A percentile compares a stretch with the other conserved stretches of the same genome.
Evolutionary conservation across 2,888 invertebrate species (phyloP).

Genomic region (Spilosoma lubricipeda): DNA sequence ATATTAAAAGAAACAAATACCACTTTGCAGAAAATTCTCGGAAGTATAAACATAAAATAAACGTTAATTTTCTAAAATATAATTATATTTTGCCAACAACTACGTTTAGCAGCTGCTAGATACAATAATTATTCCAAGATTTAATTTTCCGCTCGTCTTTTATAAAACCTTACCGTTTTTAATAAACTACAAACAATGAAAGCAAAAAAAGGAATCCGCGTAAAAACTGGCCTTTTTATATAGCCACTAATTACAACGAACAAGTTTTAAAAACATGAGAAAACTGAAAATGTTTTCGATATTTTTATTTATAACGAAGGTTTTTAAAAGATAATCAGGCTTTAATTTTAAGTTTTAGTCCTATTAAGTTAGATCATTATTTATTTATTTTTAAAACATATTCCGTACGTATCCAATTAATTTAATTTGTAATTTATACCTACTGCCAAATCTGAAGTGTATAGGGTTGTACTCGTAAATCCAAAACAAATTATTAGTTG

Average conservation of each 20-base stretch:
- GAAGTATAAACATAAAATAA: constrained; percentile 13
- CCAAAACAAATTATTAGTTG: neutral
- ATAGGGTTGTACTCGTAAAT: neutral
- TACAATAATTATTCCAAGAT: constrained; percentile 15
- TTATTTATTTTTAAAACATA: neutral
- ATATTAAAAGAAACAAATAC: neutral
- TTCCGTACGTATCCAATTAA: neutral
- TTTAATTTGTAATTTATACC: neutral
- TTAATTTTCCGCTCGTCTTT: constrained; percentile 23
- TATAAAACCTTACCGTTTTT: constrained; percentile 14
- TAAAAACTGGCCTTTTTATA: constrained; percentile 13
- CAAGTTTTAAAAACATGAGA: constrained; percentile 13
- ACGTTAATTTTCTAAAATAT: constrained; percentile 15
- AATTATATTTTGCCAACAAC: constrained; percentile 15
- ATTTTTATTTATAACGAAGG: neutral
- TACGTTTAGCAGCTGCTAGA: constrained; percentile 15
- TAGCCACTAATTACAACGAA: constrained; percentile 19
- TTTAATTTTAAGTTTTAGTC: neutral
- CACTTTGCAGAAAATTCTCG: neutral
- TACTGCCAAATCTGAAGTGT: neutral
- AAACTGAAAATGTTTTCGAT: constrained; percentile 7
- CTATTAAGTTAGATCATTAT: neutral
- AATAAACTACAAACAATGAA: constrained; percentile 23
- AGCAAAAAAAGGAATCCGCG: constrained; percentile 1
- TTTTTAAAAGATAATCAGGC: neutral